Evolutionary conservation across 1,140 invertebrate genomes (phyloP), one percentile per base, ranked within the genome.

Genomic region (Drosophila repletoides): DNA sequence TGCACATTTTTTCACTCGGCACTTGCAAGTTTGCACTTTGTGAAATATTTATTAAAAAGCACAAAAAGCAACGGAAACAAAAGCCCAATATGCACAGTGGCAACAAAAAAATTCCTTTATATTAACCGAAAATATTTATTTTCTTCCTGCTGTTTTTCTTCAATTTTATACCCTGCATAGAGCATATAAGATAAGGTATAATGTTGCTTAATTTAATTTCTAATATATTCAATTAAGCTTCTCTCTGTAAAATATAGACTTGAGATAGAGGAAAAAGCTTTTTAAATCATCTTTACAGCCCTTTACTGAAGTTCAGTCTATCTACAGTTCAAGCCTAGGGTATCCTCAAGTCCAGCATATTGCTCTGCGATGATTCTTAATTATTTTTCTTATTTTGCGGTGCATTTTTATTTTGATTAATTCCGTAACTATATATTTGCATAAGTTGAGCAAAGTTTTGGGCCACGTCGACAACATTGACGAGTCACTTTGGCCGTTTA

Each of bases 41-140:
- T 40, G 53, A 29, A 52, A 84, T 84, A 74, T 83, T 83, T 83
- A 86, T 79, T 63, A 84, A 83, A 77, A 59, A 79, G 66, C 19
- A n/a, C n/a, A n/a, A 58, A 72, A 46, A 33, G 21, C 41, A n/a
- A n/a, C n/a, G n/a, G 28, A 33, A 55, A 49, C 45, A 51, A 34
- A 67, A 55, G 31, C 17, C n/a, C 14, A 19, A 19, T 9, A 33
- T 17, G 22, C 49, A 29, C 61, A 60, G n/a, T 10, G 46, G 14
- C 2, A 29, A 19, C 24, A 22, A 40, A 36, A 55, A 77, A 67
- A 59, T 63, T 74, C 74, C 45, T 63, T 79, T 79, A 79, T 83
- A 84, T 84, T 75, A 79, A 84, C 80, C 60, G 55, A 86, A 86
- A 84, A 79, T 86, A 86, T 84, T 79, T 86, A 64, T 86, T 86